These are phyloP conservation scores for Zaprionus capensis DNA, from an alignment of 1,140 invertebrate genomes.

Conservation along the genomic window DNA sequence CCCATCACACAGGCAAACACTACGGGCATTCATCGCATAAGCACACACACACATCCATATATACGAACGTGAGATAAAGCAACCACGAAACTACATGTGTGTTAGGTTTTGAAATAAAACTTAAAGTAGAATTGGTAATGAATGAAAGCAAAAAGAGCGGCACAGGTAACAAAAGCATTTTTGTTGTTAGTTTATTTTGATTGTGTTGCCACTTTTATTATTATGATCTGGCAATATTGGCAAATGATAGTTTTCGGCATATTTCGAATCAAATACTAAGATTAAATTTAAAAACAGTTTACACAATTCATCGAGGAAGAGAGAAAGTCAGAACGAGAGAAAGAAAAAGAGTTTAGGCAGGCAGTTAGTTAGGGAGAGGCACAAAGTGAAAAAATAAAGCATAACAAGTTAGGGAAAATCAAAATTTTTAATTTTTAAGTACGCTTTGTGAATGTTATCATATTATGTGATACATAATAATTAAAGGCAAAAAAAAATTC, in stretches of 20 bases:
- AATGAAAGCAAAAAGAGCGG: constrained; percentile 50
- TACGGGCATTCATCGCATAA: constrained; percentile 9
- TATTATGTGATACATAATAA: constrained; percentile 48
- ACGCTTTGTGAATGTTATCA: constrained; percentile 45
- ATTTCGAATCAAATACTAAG: background rate
- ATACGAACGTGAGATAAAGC: background rate
- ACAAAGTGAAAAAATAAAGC: background rate
- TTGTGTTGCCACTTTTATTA: constrained; percentile 8
- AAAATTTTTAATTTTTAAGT: constrained; percentile 10
- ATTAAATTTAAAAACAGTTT: background rate
- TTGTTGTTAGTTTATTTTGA: constrained; percentile 23
- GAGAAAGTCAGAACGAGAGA: background rate
- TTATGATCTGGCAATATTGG: constrained; percentile 44
- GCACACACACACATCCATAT: constrained; percentile 6
- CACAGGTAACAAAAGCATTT: constrained; percentile 35
- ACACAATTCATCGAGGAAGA: background rate
- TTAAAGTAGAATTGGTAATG: constrained; percentile 41
- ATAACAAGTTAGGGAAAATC: constrained; percentile 7
- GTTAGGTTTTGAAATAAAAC: constrained; percentile 32
- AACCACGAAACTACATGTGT: constrained; percentile 16
- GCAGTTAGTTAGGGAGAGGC: background rate
- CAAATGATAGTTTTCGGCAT: background rate
- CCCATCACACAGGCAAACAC: constrained; percentile 15
- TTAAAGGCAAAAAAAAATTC: constrained; percentile 44
- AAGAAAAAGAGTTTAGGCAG: background rate